Evolutionary conservation across 2,888 invertebrate genomes (phyloP), one percentile per base, ranked within the genome.

Genomic region (Cremastobaeus sp.): DNA sequence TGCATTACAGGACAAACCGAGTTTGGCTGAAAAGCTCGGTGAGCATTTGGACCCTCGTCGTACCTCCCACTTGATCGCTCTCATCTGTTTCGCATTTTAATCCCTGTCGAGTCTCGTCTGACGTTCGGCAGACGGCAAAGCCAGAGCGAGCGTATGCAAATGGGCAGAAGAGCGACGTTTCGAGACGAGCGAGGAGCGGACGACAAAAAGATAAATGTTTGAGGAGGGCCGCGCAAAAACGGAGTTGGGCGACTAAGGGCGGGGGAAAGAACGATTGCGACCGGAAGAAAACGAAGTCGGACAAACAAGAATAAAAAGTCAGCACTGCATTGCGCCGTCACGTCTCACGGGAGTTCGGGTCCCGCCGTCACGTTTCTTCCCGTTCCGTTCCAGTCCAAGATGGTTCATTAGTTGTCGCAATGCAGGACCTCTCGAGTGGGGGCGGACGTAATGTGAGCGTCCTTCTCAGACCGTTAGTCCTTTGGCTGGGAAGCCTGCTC

Each of bases 351-450:
- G 85, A 84, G 81, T 85, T 85, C 76, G 81, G 82, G 79, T 76
- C 17, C 76, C 71, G 68, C 75, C 74, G 66, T 57, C 74, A 73
- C 70, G 70, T 69, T 76, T 70, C 69, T 52, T 76, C 43, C 62
- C 39, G 78, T 82, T 83, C 83, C 81, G 80, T 82, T 84, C 82
- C 81, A 79, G 81, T 84, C 83, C 84, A 85, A 86, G 85, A 86
- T 85, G 86, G 85, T 86, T 87, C 86, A 87, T 87, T 87, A 87
- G 86, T 84, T 85, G 86, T 86, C 86, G 86, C 86, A 87, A 85
- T 87, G 86, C 86, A 86, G 87, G 85, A 84, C 84, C 82, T 81
- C 78, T 79, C 77, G 78, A 39, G 48, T 75, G 48, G 60, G 60
- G 60, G 55, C 15, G 39, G 25, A 28, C 52, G 47, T 59, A 45